Evolutionary conservation across 2,797 vertebrate species (phyloP), one percentile per base, ranked within the genome.

Genomic region (Tapirus indicus): DNA sequence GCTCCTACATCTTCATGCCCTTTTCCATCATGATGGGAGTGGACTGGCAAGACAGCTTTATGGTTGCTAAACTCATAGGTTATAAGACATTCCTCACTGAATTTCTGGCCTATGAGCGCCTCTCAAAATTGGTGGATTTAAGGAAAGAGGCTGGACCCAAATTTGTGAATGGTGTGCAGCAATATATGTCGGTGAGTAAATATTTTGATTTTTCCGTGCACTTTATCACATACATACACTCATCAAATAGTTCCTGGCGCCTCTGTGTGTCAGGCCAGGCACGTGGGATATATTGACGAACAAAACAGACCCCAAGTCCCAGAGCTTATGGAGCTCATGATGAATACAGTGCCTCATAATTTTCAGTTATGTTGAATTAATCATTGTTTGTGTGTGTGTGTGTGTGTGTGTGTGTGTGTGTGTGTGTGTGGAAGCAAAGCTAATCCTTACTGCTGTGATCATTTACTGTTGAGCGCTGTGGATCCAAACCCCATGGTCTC

Each of bases 61-160:
- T 99, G 49, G 99, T 99, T 0, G 99, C 98, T 49, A 99, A 99
- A 97, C 99, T 99, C 86, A 98, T 99, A 84, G 99, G 99, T 23
- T 98, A 99, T 77, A 99, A 99, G 98, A 99, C 99, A 12, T 99
- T 99, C 98, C 99, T 99, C 97, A 99, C 99, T 98, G 99, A 99
- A 98, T 99, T 99, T 98, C 98, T 99, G 96, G 99, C 99, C 94
- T 99, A 99, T 86, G 97, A 99, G 93, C 98, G 98, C 21, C 98
- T 99, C 97, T 98, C 99, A n/a, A 97, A 98, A 92, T 83, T 99
- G 62, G 99, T 99, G 72, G 97, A 97, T 44, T 98, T 97, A 95
- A 98, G 99, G 94, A 96, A 99, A 97, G 97, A 96, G 3, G 99
- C 98, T 64, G 99, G 98, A 11, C 99, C 98, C 16, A 98, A 99